Evolutionary conservation across 2,888 invertebrate species (phyloP), one percentile per base, ranked within the genome.

Genomic region (Isoperla grammatica): DNA sequence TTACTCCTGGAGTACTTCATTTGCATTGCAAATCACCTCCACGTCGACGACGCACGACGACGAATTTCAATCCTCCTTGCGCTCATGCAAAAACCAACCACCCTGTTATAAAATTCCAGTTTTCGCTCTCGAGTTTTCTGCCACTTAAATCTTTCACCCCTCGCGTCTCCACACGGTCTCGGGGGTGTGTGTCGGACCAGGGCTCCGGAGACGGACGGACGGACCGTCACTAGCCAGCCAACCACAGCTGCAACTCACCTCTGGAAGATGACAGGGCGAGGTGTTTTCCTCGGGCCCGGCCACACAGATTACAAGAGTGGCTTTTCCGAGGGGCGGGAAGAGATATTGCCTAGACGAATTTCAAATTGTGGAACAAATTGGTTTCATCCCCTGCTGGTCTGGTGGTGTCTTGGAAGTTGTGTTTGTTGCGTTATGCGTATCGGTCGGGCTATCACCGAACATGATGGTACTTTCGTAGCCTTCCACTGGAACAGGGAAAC

Each of bases 1-100:
- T 39, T 53, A 53, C 53, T 37, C 56, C 56, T 60, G 56, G 56
- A 60, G 56, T 56, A 56, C 50, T 56, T 49, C 56, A 60, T 60
- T 60, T 60, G 60, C 60, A 60, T 43, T 60, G 60, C 60, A 60
- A 60, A 60, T 60, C 40, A 53, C 53, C 53, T 9, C 17, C 19
- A 53, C 53, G 22, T 9, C 53, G 53, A 11, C 53, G 53, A 15
- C 42, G 20, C 56, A 56, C 60, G 59, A 48, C 48, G 60, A 43
- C 54, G 55, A 60, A 60, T 60, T 60, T 60, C 56, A 56, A 60
- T 60, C 60, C 60, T 22, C 17, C 29, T 12, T 5, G 45, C 20
- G 29, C 56, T 29, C 56, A 56, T 46, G 56, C 56, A 45, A 43
- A 46, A 43, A 56, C 56, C 45, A 29, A 56, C 53, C 53, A 12